Evolutionary conservation across 1,140 invertebrate genomes (phyloP), one percentile per base, ranked within the genome.

Genomic region (Phenacoccus solenopsis): DNA sequence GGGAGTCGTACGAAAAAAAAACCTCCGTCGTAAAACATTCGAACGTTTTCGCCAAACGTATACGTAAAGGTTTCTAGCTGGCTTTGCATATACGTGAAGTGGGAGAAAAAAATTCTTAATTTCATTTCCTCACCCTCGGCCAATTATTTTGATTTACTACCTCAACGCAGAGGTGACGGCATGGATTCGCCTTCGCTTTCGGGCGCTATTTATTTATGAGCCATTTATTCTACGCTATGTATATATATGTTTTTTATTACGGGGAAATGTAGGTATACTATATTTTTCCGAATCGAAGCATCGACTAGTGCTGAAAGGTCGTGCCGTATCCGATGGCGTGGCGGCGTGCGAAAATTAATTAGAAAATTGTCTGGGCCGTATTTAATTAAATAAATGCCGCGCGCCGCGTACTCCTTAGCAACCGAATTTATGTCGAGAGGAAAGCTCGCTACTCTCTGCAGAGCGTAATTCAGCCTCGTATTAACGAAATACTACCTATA

Each of bases 401-500:
- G 12, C 38, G 38, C 4, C 30, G 30, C 13, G 13, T 32, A 32
- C 38, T 49, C 38, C 38, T 49, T 49, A 49, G 38, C 38, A 49
- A 49, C n/a, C 38, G 38, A 5, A 9, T n/a, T n/a, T n/a, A n/a
- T n/a, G n/a, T n/a, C n/a, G n/a, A n/a, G n/a, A n/a, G n/a, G n/a
- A n/a, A n/a, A n/a, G n/a, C n/a, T n/a, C n/a, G n/a, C n/a, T n/a
- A n/a, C n/a, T n/a, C n/a, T n/a, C n/a, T n/a, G n/a, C n/a, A 3
- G 38, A 49, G 16, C 38, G 38, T 49, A 49, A 49, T 49, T 49
- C 38, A n/a, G 5, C 20, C 20, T 49, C 38, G 38, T 49, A 49
- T 49, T 49, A 49, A n/a, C 38, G 38, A 49, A 49, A 49, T 49
- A n/a, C n/a, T n/a, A n/a, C n/a, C n/a, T n/a, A 49, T 49, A 49